Evolutionary conservation across 2,113 vertebrate genomes (phyloP).

Genomic region (Pseudorectes ferrugineus): DNA sequence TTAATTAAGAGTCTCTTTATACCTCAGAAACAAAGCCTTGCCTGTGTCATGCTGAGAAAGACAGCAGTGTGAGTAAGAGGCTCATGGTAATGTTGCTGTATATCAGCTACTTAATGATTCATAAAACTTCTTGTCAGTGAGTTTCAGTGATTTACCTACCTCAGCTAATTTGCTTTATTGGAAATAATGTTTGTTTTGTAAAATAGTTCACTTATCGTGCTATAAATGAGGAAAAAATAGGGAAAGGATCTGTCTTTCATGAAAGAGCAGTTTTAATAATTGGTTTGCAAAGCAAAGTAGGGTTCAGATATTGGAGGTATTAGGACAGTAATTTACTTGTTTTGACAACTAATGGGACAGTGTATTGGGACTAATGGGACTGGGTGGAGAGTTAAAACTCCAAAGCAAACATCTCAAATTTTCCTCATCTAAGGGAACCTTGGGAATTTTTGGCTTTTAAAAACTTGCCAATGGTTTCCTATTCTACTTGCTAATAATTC

Average conservation of each 20-base stretch:
- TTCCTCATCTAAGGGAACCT: neutral
- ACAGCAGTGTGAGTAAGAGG: neutral
- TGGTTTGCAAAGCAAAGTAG: neutral
- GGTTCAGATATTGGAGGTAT: neutral
- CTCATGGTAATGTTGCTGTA: neutral
- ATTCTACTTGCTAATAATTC: neutral
- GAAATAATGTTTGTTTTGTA: neutral
- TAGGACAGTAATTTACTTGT: neutral
- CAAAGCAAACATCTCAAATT: neutral
- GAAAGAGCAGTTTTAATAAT: neutral
- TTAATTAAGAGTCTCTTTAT: conserved; percentile 45
- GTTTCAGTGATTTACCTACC: neutral
- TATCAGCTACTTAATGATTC: conserved; percentile 39
- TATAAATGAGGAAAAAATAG: neutral
- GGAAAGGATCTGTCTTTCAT: neutral
- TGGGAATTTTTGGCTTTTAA: neutral
- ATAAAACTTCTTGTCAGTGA: neutral
- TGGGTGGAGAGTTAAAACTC: neutral
- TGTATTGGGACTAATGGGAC: neutral
- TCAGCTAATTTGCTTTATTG: neutral
- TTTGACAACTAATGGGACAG: neutral
- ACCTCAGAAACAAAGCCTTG: conserved; percentile 2
- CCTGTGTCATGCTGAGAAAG: neutral
- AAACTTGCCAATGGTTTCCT: neutral
- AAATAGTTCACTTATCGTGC: neutral